Conservation (phyloP, 2,113 vertebrate genomes). For the Sphyrna mokarran region DNA sequence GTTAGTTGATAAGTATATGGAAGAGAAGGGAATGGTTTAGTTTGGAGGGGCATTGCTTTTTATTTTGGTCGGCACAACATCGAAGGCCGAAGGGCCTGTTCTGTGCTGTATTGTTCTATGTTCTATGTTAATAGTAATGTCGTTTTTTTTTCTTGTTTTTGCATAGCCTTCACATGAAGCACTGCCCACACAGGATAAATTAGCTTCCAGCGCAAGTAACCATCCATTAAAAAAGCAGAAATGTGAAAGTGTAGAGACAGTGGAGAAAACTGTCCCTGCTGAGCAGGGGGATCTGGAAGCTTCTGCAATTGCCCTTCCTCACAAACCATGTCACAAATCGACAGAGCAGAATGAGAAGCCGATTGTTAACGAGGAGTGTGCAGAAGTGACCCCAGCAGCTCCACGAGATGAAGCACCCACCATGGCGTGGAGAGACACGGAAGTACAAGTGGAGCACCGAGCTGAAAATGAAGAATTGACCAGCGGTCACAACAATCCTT, state of each 20-base stretch:
- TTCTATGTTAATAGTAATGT: too few relatives aligned
- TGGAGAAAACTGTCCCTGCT: neutral
- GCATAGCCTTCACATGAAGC: neutral
- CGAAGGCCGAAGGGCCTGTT: too few relatives aligned
- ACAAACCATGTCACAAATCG: neutral
- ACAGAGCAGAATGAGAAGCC: neutral
- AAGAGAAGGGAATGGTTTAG: too few relatives aligned
- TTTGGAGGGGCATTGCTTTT: too few relatives aligned
- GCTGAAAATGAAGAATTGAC: neutral
- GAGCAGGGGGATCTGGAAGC: conserved; percentile 13
- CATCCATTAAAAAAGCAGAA: conserved; percentile 25
- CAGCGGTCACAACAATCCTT: neutral
- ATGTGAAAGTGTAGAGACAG: neutral
- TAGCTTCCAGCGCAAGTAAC: neutral
- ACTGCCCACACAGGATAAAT: neutral
- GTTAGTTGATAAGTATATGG: too few relatives aligned
- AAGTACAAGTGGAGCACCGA: neutral
- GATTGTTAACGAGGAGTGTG: neutral
- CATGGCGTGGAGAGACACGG: neutral
- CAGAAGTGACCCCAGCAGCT: neutral
- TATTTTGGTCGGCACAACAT: too few relatives aligned
- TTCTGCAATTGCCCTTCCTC: neutral
- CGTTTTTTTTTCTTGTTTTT: neutral
- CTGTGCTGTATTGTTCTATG: too few relatives aligned
- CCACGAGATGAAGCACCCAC: neutral